Conservation (phyloP, 2,888 invertebrate genomes). For the Drosophila rellima region DNA sequence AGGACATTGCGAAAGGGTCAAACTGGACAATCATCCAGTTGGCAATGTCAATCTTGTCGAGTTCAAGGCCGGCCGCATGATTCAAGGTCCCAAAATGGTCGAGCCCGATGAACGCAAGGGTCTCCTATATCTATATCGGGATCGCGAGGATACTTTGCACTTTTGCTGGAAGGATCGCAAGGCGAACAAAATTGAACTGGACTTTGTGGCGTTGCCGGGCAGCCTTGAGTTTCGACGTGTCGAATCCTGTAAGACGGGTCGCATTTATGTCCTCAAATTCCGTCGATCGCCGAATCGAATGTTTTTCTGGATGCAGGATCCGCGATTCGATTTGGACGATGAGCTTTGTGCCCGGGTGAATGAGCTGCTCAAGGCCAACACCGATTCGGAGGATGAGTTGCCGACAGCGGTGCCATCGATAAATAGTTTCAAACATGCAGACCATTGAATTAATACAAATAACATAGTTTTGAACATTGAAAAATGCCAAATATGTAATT, state of each 20-base stretch:
- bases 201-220: constrained; percentile 98
- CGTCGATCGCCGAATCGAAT: constrained; percentile 95
- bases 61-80: constrained; percentile 98
- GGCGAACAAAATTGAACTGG: constrained; percentile 94
- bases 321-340: constrained; percentile 97
- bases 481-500: too few relatives aligned
- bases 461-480: too few relatives aligned
- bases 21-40: constrained; percentile 16
- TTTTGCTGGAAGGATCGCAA: constrained; percentile 99
- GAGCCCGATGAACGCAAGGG: constrained; percentile 98
- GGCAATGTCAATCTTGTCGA: constrained; percentile 91
- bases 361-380: constrained; percentile 90
- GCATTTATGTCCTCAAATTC: constrained; percentile 97
- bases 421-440: not conserved
- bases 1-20: too few relatives aligned
- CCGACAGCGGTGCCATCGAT: not conserved
- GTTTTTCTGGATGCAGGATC: constrained; percentile 99
- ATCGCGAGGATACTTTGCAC: constrained; percentile 97
- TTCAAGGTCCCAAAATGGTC: constrained; percentile 93
- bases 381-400: constrained; percentile 88
- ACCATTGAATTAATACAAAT: too few relatives aligned
- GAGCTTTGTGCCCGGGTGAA: constrained; percentile 96
- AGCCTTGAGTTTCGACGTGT: constrained; percentile 98
- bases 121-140: constrained; percentile 96
- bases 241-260: constrained; percentile 96